Percentiles rank a stretch among this genome's conserved stretches.
These are phyloP conservation scores for Musca domestica DNA, from an alignment of 1,140 invertebrate species.

Conservation along the genomic window DNA sequence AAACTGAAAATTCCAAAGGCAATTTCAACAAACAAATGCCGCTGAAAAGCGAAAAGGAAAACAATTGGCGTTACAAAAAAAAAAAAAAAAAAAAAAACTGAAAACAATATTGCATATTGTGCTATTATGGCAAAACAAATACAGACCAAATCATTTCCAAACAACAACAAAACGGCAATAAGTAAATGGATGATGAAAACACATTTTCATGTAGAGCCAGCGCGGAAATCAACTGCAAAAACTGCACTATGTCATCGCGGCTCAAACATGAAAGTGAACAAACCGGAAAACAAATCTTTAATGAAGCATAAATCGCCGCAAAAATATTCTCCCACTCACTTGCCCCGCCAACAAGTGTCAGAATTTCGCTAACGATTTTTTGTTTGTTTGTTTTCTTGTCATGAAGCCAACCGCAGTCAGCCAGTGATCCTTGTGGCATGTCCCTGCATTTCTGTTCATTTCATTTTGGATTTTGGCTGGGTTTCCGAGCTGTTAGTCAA, in stretches of 20 bases:
- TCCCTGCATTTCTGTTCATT: not conserved
- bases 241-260: no score
- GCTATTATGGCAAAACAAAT: not conserved
- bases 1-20: no score
- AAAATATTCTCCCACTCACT: conserved; percentile 16
- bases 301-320: conserved; percentile 19
- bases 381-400: not conserved
- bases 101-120: no score
- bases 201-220: no score
- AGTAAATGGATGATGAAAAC: no score
- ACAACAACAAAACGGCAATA: not conserved
- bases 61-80: conserved; percentile 9
- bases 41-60: not conserved
- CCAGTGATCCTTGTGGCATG: not conserved
- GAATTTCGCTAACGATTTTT: not conserved
- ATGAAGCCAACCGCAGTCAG: not conserved
- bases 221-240: no score
- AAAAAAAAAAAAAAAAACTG: not conserved
- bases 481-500: conserved; percentile 9
- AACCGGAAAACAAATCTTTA: conserved; percentile 25
- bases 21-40: no score
- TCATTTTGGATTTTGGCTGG: not conserved
- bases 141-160: not conserved
- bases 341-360: not conserved
- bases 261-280: conserved; percentile 17